phyloP scores from a whole-genome alignment of 1,140 invertebrate genomes.

The Cotesia glomerata region DNA sequence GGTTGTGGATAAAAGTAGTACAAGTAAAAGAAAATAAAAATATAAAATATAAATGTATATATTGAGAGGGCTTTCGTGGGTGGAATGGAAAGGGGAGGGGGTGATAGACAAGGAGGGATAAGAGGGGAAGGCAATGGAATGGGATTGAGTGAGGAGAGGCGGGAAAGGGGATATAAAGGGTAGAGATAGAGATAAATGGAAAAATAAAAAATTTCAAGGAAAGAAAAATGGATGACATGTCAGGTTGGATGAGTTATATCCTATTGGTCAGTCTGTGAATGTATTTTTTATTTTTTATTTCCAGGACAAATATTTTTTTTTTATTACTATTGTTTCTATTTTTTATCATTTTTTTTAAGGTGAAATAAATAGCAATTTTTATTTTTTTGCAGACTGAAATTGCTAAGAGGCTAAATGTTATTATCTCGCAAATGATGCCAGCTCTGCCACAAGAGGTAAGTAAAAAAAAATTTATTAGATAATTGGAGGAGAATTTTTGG shows the following conservation, averaged over 20 bases:
- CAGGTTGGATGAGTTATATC: neutral
- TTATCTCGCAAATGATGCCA: slow-evolving; percentile 89
- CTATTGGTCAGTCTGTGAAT: neutral
- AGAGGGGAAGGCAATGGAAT: neutral
- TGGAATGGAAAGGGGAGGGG: slow-evolving; percentile 10
- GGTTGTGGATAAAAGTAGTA: too few relatives aligned
- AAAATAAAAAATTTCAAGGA: neutral
- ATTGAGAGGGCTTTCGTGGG: slow-evolving; percentile 27
- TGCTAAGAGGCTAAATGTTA: slow-evolving; percentile 89
- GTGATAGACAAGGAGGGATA: neutral
- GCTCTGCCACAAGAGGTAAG: slow-evolving; percentile 84
- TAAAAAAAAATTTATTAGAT: slow-evolving; percentile 1
- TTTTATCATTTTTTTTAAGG: neutral
- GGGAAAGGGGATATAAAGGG: neutral
- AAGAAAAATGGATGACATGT: too few relatives aligned
- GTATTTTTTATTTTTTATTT: too few relatives aligned
- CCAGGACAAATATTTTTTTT: neutral
- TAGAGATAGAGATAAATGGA: neutral
- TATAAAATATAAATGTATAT: too few relatives aligned
- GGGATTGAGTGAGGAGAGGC: neutral
- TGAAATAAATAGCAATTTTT: too few relatives aligned
- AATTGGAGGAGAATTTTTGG: too few relatives aligned
- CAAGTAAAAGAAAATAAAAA: too few relatives aligned
- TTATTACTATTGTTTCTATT: neutral
- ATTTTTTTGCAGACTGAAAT: slow-evolving; percentile 85